Evolutionary conservation across 1,140 invertebrate species (phyloP).

Genomic region (Chironomus tepperi): DNA sequence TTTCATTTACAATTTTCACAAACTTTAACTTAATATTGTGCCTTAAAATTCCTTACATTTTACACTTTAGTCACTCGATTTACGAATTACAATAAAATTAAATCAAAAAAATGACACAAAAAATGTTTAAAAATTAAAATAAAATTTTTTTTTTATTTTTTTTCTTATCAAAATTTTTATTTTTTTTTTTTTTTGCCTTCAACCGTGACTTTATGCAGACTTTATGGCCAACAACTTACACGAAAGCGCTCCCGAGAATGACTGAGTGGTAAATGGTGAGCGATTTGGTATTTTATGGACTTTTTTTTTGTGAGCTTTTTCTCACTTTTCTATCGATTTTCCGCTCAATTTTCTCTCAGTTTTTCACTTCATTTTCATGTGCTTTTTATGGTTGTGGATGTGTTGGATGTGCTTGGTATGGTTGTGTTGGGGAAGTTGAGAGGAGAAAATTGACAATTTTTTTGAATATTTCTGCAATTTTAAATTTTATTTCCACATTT

Average conservation of each 20-base stretch:
- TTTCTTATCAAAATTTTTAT: slow-evolving; percentile 15
- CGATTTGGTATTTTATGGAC: background rate
- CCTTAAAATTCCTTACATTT: background rate
- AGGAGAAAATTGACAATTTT: too few relatives aligned
- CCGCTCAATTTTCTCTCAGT: background rate
- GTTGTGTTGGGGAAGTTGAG: too few relatives aligned
- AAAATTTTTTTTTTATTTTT: background rate
- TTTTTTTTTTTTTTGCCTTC: background rate
- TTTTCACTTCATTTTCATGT: too few relatives aligned
- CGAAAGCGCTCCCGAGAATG: background rate
- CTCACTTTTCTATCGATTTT: background rate
- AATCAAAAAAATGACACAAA: background rate
- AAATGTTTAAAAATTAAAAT: background rate
- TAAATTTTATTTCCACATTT: too few relatives aligned
- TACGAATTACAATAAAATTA: background rate
- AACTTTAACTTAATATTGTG: background rate
- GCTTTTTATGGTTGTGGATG: too few relatives aligned
- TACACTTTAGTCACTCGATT: background rate
- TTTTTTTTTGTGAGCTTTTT: background rate
- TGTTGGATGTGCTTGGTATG: too few relatives aligned
- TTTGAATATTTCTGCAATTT: too few relatives aligned
- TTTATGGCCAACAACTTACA: background rate
- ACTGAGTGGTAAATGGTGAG: background rate
- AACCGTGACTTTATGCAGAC: background rate
- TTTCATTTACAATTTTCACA: background rate